A percentile compares a stretch with the other conserved stretches of the same genome.
Conservation (phyloP, 2,113 vertebrate genomes). For the Poeciliopsis turrubarensis region DNA sequence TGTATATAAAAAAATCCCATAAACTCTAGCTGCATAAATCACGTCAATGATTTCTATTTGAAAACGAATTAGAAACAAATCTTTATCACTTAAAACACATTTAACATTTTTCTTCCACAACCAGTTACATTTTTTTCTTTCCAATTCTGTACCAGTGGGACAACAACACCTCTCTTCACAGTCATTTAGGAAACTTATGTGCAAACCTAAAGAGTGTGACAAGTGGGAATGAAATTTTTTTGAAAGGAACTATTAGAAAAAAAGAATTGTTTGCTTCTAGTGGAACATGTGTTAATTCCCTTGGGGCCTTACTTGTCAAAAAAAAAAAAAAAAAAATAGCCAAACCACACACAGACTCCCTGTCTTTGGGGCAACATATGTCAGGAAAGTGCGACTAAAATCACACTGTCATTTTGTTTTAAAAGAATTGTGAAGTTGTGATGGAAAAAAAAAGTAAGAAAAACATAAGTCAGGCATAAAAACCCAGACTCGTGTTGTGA, state of each 20-base stretch:
- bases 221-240: background rate
- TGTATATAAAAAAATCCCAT: slow-evolving; percentile 53
- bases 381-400: background rate
- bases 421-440: background rate
- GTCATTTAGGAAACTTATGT: background rate
- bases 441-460: background rate
- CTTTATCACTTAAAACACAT: background rate
- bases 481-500: background rate
- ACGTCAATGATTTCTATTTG: slow-evolving; percentile 26
- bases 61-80: slow-evolving; percentile 41
- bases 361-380: background rate
- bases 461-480: background rate
- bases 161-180: background rate
- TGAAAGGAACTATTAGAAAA: background rate
- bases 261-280: slow-evolving; percentile 25
- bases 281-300: slow-evolving; percentile 9
- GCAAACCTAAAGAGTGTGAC: background rate
- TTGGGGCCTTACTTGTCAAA: background rate
- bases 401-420: background rate
- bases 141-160: background rate
- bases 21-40: slow-evolving; percentile 44
- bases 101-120: background rate
- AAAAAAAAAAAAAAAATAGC: background rate
- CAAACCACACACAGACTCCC: background rate
- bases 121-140: background rate